Evolutionary conservation across 2,888 invertebrate species (phyloP).

Genomic region (Embidobia sp.): DNA sequence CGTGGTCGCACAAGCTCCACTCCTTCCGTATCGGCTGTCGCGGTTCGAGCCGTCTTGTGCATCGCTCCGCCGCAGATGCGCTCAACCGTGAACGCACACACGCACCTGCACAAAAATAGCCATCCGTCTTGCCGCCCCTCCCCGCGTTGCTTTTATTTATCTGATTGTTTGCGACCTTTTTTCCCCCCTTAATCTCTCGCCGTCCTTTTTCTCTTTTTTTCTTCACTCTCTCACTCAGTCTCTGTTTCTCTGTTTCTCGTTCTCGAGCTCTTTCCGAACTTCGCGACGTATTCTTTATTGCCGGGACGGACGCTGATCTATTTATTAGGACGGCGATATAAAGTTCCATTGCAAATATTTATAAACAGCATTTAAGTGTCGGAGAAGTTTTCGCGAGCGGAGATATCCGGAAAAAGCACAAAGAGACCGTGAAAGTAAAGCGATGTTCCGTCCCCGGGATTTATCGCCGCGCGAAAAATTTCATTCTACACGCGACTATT

Average conservation of each 20-base stretch:
- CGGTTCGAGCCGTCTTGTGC: slow-evolving; percentile 26
- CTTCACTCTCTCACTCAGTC: too few relatives aligned
- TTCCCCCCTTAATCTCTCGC: neutral
- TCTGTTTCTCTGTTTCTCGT: neutral
- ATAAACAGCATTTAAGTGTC: slow-evolving; percentile 54
- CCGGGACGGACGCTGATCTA: slow-evolving; percentile 23
- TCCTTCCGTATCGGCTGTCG: slow-evolving; percentile 54
- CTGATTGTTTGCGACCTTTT: neutral
- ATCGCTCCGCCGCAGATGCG: slow-evolving; percentile 21
- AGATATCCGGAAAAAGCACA: slow-evolving; percentile 54
- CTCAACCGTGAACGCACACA: slow-evolving; percentile 22
- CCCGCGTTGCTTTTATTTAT: too few relatives aligned
- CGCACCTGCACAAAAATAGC: slow-evolving; percentile 36
- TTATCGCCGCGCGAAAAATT: slow-evolving; percentile 59
- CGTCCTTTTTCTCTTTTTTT: slow-evolving; percentile 5
- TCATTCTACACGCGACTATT: slow-evolving; percentile 61
- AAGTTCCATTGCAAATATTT: slow-evolving; percentile 51
- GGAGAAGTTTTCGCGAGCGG: slow-evolving; percentile 47
- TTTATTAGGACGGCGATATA: slow-evolving; percentile 28
- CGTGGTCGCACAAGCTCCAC: slow-evolving; percentile 38
- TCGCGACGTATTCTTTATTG: slow-evolving; percentile 17
- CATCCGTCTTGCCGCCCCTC: slow-evolving; percentile 26
- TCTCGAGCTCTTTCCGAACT: slow-evolving; percentile 5
- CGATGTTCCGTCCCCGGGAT: slow-evolving; percentile 55
- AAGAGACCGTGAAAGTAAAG: slow-evolving; percentile 55